Conservation (phyloP, 2,113 vertebrate genomes). For the Malurus melanocephalus region DNA sequence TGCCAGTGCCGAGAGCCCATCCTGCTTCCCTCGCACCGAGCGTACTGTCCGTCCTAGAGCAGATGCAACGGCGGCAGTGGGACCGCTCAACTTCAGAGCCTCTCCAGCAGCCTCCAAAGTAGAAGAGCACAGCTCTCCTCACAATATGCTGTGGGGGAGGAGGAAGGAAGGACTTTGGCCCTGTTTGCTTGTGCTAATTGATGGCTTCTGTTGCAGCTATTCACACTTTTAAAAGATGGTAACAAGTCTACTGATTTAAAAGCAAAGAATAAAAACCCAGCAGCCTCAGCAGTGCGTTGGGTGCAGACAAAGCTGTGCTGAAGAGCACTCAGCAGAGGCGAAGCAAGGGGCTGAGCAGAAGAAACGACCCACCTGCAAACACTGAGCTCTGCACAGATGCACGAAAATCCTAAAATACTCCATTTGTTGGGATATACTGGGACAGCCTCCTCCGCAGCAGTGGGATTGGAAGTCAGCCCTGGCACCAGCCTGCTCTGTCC, state of each 20-base stretch:
- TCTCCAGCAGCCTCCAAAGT: constrained; percentile 46
- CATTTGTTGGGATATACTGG: accelerated
- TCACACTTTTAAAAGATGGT: constrained; percentile 67
- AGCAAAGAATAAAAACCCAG: constrained; percentile 42
- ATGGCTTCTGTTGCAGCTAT: constrained; percentile 74
- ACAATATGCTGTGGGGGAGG: constrained; percentile 52
- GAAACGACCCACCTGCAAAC: not conserved
- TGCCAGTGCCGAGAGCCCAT: constrained; percentile 36
- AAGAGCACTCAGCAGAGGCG: not conserved
- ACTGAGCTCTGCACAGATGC: not conserved
- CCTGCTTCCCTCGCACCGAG: not conserved
- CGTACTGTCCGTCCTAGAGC: constrained; percentile 36
- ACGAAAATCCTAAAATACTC: not conserved
- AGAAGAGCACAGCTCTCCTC: constrained; percentile 49
- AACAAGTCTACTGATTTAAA: constrained; percentile 40
- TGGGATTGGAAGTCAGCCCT: accelerated
- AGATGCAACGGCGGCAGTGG: constrained; percentile 43
- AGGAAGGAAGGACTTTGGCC: constrained; percentile 66
- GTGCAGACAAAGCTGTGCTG: not conserved
- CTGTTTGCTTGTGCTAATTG: constrained; percentile 72
- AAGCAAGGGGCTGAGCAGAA: not conserved
- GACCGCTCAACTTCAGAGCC: constrained; percentile 51
- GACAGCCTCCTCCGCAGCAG: not conserved
- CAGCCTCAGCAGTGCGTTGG: not conserved
- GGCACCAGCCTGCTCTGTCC: not conserved